A percentile compares a stretch with the other conserved stretches of the same genome.
These are phyloP conservation scores for Bradysia coprophila DNA, from an alignment of 1,140 invertebrate species.

Conservation along the genomic window DNA sequence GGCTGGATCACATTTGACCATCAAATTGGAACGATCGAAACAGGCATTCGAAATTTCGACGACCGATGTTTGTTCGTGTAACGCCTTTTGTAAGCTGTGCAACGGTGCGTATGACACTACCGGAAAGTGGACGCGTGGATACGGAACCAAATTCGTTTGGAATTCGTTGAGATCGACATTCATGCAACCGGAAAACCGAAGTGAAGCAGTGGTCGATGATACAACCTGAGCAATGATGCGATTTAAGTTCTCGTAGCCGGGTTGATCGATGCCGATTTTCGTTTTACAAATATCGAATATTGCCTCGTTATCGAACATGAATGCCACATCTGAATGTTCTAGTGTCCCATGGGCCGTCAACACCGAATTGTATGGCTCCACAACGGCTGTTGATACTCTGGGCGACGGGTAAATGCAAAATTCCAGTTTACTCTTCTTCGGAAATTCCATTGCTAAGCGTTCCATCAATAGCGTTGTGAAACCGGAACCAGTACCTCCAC, in stretches of 20 bases:
- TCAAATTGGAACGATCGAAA: constrained; percentile 69
- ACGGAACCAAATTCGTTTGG: constrained; percentile 65
- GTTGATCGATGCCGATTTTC: constrained; percentile 64
- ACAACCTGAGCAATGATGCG: constrained; percentile 62
- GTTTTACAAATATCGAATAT: constrained; percentile 75
- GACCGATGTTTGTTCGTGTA: constrained; percentile 54
- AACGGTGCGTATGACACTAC: constrained; percentile 66
- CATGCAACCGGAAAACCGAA: constrained; percentile 68
- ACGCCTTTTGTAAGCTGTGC: constrained; percentile 61
- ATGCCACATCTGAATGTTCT: constrained; percentile 56
- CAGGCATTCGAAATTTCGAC: constrained; percentile 70
- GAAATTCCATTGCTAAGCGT: constrained; percentile 50
- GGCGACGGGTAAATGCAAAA: constrained; percentile 73
- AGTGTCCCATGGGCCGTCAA: constrained; percentile 56
- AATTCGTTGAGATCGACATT: constrained; percentile 82
- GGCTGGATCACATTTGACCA: constrained; percentile 72
- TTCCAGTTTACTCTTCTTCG: constrained; percentile 62
- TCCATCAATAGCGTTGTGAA: constrained; percentile 66
- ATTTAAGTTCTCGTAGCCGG: constrained; percentile 55
- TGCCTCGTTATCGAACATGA: constrained; percentile 65
- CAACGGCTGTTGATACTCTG: constrained; percentile 51
- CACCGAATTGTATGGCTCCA: constrained; percentile 66
- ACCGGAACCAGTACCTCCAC: constrained; percentile 64
- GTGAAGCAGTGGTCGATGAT: constrained; percentile 60
- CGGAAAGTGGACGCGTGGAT: constrained; percentile 60